Evolutionary conservation across 2,113 vertebrate species (phyloP).

Genomic region (Otus sunia): DNA sequence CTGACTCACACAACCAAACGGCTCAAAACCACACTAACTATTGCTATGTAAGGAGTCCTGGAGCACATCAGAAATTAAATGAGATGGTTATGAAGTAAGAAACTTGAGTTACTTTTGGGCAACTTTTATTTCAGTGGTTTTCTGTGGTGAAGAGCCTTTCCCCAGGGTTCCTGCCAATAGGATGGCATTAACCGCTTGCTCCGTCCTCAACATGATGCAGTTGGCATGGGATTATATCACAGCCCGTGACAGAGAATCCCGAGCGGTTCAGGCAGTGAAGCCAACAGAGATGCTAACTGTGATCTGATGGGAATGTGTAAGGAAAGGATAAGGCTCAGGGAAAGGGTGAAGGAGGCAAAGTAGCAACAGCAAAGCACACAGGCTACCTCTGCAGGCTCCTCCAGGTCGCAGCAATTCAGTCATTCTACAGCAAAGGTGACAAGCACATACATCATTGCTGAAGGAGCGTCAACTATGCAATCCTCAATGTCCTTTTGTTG

Average conservation of each 20-base stretch:
- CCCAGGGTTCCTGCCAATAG: not conserved
- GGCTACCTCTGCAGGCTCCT: not conserved
- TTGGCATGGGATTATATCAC: rapidly evolving
- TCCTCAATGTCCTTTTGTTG: not conserved
- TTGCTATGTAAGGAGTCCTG: not conserved
- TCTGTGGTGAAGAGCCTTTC: not conserved
- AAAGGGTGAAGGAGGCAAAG: not conserved
- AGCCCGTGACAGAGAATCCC: not conserved
- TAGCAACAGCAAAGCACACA: not conserved
- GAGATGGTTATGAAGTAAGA: not conserved
- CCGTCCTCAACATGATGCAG: rapidly evolving
- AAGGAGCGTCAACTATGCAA: not conserved
- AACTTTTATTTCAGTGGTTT: not conserved
- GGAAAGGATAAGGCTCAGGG: not conserved
- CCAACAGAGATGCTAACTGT: not conserved
- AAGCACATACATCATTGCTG: not conserved
- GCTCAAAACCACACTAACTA: not conserved
- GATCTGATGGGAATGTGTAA: rapidly evolving
- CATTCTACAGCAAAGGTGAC: not conserved
- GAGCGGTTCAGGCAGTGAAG: not conserved
- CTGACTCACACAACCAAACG: not conserved
- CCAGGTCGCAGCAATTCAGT: not conserved
- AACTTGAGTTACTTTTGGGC: not conserved
- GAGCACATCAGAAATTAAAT: not conserved
- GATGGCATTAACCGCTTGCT: not conserved